Percentiles rank a stretch among this genome's conserved stretches.
Evolutionary conservation across 1,140 invertebrate genomes (phyloP).

Genomic region (Drosophila miranda): DNA sequence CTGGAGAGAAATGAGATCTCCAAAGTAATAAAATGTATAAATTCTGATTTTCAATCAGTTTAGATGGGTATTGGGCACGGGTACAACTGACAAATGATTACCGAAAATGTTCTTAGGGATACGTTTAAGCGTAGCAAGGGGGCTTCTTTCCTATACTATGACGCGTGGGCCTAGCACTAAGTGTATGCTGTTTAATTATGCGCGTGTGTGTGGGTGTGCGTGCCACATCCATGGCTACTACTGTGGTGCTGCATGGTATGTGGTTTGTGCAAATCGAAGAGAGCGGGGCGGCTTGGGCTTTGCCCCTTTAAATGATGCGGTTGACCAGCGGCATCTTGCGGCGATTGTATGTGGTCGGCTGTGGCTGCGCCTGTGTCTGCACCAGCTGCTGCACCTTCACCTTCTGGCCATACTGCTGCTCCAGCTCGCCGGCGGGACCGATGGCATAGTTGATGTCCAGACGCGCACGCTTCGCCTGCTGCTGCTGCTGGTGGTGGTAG

Average conservation of each 20-base stretch:
- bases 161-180: slow-evolving; percentile 54
- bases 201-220: slow-evolving; percentile 8
- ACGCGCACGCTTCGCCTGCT: slow-evolving; percentile 65
- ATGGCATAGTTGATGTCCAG: slow-evolving; percentile 80
- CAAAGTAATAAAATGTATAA: neutral
- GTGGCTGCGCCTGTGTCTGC: slow-evolving; percentile 42
- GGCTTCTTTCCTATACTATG: slow-evolving; percentile 31
- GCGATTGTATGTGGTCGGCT: slow-evolving; percentile 80
- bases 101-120: slow-evolving; percentile 46
- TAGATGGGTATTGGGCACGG: slow-evolving; percentile 4
- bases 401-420: slow-evolving; percentile 71
- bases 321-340: slow-evolving; percentile 85
- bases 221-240: too few species aligned
- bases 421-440: slow-evolving; percentile 73
- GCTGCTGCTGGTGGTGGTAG: slow-evolving; percentile 48
- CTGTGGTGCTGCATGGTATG: neutral
- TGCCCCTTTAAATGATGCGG: slow-evolving; percentile 82
- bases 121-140: slow-evolving; percentile 58
- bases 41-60: slow-evolving; percentile 34
- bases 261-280: slow-evolving; percentile 8
- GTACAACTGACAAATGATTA: slow-evolving; percentile 32
- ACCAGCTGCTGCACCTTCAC: slow-evolving; percentile 66
- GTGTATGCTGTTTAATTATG: slow-evolving; percentile 18
- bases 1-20: too few species aligned
- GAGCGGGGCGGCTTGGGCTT: neutral